Conservation (phyloP, 2,113 vertebrate species). For the Tachycineta bicolor region DNA sequence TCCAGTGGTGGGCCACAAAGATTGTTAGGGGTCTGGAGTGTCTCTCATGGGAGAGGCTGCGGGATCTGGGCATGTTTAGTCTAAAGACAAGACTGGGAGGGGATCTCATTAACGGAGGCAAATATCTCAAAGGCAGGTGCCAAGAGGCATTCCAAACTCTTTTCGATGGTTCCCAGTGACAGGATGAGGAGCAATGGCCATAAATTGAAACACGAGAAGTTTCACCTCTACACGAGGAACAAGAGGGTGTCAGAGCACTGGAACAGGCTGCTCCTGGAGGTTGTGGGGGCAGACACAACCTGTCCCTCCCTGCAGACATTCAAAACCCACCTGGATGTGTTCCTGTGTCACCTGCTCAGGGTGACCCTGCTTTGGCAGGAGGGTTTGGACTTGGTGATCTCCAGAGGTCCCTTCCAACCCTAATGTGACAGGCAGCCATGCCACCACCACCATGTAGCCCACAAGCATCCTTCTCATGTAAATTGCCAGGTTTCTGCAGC, state of each 20-base stretch:
- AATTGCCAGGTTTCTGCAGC: no score
- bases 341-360: not conserved
- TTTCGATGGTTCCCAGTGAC: not conserved
- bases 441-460: not conserved
- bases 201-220: not conserved
- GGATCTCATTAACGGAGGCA: not conserved
- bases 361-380: not conserved
- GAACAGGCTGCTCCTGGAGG: not conserved
- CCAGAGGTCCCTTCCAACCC: not conserved
- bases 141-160: not conserved
- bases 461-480: accelerated
- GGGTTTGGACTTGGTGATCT: not conserved
- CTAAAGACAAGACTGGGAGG: not conserved
- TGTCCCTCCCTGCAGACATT: not conserved
- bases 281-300: no score
- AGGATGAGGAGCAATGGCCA: not conserved
- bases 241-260: not conserved
- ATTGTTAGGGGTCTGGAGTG: not conserved
- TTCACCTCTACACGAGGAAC: not conserved
- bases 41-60: not conserved
- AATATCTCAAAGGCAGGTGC: not conserved
- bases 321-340: not conserved
- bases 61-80: not conserved
- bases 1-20: not conserved
- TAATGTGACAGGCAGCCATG: not conserved